Base-by-base conservation (phyloP, 2,888 invertebrate genomes). In the Harpalus rufipes region DNA sequence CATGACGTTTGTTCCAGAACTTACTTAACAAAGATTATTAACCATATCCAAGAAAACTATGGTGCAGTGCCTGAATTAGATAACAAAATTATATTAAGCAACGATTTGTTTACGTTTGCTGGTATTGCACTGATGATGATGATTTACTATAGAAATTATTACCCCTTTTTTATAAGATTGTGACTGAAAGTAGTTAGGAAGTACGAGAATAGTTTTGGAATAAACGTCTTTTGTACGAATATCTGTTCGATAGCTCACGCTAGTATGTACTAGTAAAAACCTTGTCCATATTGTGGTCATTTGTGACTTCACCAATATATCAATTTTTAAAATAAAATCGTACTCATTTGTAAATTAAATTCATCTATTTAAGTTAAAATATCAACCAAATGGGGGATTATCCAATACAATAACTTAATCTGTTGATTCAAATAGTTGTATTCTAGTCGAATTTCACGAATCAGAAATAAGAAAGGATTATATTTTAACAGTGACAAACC, bases 341-440 rank as follows among this genome's bases (percentile, higher is more conserved):
- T 72, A 72, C 25, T 78, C 76, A 78, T 78, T 78, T 78, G 56
- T 78, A 78, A 78, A 78, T 78, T 58, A 21, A 21, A 74, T 8
- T 78, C 78, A 78, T 78, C 58, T 78, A 78, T 78, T 78, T 78
- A 56, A 78, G 78, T 78, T 78, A 14, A 78, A 78, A 78, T 68
- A 32, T 65, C 72, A 39, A 76, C 41, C 76, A 44, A 76, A 51
- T 18, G 44, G 78, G 56, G 78, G 41, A 25, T 58, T 56, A 58
- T 78, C 32, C 78, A 56, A 58, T 78, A 25, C 78, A 56, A 58
- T 58, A 51, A 51, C 32, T 74, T 44, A 44, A 41, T 78, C 58
- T 78, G 56, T 58, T 56, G 21, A 21, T 21, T 21, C 56, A 78
- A 78, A 72, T 72, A 72, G 16, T 32, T 68, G 41, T 74, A 74